Evolutionary conservation across 2,113 vertebrate species (phyloP).

Genomic region (Pelecanoides urinatrix): DNA sequence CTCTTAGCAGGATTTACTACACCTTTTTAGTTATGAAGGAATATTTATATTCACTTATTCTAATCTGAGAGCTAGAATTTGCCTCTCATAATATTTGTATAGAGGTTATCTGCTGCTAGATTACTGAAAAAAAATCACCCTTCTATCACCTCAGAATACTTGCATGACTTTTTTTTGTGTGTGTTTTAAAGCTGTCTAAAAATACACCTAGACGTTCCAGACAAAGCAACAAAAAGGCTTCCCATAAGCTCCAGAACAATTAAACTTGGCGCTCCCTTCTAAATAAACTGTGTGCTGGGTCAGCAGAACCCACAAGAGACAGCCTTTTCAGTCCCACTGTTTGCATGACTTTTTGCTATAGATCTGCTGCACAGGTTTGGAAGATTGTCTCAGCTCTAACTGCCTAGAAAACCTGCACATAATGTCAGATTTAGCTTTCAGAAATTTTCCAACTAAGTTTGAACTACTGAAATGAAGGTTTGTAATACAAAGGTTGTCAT

Average conservation of each 20-base stretch:
- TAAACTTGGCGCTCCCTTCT: not conserved
- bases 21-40: not conserved
- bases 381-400: not conserved
- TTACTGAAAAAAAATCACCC: not conserved
- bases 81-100: not conserved
- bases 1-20: not conserved
- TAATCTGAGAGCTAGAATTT: not conserved
- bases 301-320: not conserved
- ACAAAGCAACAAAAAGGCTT: not conserved
- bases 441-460: slow-evolving; percentile 2
- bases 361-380: not conserved
- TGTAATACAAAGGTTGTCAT: not conserved
- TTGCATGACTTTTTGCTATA: not conserved
- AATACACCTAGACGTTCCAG: not conserved
- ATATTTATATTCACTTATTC: not conserved
- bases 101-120: not conserved
- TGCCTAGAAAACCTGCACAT: not conserved
- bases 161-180: not conserved
- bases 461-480: not conserved
- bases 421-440: not conserved
- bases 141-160: not conserved
- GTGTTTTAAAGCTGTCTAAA: not conserved
- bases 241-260: slow-evolving; percentile 8
- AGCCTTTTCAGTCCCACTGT: not conserved
- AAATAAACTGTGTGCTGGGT: not conserved